Evolutionary conservation across 2,888 invertebrate genomes (phyloP), one percentile per base, ranked within the genome.

Genomic region (Thecocarcelia acutangulata): DNA sequence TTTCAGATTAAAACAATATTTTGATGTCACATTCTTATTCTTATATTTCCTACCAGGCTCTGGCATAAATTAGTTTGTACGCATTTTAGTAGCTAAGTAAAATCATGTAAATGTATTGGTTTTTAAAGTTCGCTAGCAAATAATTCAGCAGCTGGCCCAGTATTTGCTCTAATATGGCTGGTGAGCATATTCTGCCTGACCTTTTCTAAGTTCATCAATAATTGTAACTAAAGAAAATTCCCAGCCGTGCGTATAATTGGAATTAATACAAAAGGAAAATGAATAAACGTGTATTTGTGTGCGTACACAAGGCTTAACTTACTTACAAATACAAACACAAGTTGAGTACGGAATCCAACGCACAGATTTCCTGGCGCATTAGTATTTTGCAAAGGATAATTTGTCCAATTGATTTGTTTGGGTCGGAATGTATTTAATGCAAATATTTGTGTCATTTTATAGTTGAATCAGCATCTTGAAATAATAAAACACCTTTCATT

Each of bases 211-310:
- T 73, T 46, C 61, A 73, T 79, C 68, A 79, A 79, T 73, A 78
- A 73, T 78, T 78, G 72, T 73, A 61, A 66, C 52, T 79, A 73
- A 68, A 73, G 87, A 84, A 86, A 86, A 87, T 86, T 87, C 86
- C 85, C 86, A 88, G 86, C 85, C 87, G 88, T 87, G 88, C 89
- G 88, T 88, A 87, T 88, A 89, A 88, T 88, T 88, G 87, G 87
- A 88, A 88, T 88, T 88, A 89, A 89, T 88, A 87, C 87, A 87
- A 86, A 86, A 86, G 50, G 84, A 83, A 83, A 84, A 83, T 78
- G 54, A 68, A 54, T 54, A 72, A 42, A 63, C 56, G 54, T 63
- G 46, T 37, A 17, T 28, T 28, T 44, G 44, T 69, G 24, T 37
- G 13, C 46, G 54, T 5, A 8, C 37, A 11, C 4, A 42, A n/a